Percentiles rank a stretch among this genome's conserved stretches.
These are phyloP conservation scores for Aphaenogaster floridana DNA, from an alignment of 1,140 invertebrate species.

Conservation along the genomic window DNA sequence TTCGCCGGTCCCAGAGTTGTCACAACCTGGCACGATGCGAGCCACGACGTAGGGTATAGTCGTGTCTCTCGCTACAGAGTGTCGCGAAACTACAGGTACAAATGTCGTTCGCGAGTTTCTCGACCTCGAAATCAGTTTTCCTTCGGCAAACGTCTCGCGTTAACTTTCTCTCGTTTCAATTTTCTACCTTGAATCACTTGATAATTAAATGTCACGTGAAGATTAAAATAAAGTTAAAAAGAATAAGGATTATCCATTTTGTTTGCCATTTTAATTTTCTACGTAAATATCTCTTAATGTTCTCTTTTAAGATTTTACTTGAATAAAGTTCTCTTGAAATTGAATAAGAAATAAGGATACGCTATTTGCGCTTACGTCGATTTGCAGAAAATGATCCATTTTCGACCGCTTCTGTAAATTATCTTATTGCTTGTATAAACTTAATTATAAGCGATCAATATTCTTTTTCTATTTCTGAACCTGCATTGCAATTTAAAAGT, in stretches of 20 bases:
- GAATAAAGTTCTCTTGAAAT: background rate
- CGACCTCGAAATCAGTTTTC: background rate
- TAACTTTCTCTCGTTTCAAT: background rate
- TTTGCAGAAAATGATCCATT: background rate
- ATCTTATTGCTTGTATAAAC: background rate
- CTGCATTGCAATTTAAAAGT: background rate
- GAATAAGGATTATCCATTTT: background rate
- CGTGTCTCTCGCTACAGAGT: background rate
- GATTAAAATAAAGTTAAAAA: background rate
- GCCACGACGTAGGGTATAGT: slow-evolving; percentile 58
- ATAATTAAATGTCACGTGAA: slow-evolving; percentile 19
- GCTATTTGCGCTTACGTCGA: background rate
- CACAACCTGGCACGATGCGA: slow-evolving; percentile 89
- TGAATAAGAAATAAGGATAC: background rate
- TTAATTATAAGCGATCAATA: background rate
- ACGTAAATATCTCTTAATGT: background rate
- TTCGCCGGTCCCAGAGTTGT: slow-evolving; percentile 91
- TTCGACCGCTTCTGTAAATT: background rate
- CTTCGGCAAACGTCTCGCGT: background rate
- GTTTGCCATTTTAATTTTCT: background rate
- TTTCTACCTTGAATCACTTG: background rate
- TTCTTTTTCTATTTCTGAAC: background rate
- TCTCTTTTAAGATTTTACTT: slow-evolving; percentile 1
- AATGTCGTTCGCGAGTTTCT: background rate
- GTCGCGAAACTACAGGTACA: slow-evolving; percentile 47